Percentiles rank a stretch among this genome's conserved stretches.
Evolutionary conservation across 2,888 invertebrate genomes (phyloP).

Genomic region (Noctuana brunneofusca): DNA sequence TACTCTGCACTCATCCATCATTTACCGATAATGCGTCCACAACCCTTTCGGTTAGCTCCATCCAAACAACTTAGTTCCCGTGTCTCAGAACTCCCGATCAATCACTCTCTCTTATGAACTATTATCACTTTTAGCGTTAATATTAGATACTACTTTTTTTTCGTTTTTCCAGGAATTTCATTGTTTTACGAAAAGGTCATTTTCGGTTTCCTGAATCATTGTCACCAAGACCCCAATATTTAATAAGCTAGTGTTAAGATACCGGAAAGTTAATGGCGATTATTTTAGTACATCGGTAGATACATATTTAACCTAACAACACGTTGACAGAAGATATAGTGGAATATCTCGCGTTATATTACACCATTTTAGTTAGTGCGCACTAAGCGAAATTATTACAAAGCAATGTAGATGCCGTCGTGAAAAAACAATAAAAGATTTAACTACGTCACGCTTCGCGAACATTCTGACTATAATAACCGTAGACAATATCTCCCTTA

Average conservation of each 20-base stretch:
- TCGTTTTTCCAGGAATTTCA: too few relatives aligned
- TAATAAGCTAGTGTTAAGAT: too few relatives aligned
- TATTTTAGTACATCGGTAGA: neutral
- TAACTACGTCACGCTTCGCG: conserved; percentile 70
- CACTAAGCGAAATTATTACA: conserved; percentile 59
- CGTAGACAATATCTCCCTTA: conserved; percentile 66
- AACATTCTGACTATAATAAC: conserved; percentile 63
- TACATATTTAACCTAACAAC: neutral
- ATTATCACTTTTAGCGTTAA: conserved; percentile 25
- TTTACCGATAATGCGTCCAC: conserved; percentile 65
- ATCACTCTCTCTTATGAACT: conserved; percentile 32
- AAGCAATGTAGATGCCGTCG: conserved; percentile 63
- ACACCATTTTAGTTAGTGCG: conserved; percentile 33
- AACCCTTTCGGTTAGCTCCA: conserved; percentile 60
- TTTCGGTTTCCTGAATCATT: too few relatives aligned
- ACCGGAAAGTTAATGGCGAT: neutral
- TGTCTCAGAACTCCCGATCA: conserved; percentile 18
- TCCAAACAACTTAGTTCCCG: conserved; percentile 32
- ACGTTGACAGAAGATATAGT: neutral
- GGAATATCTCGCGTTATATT: conserved; percentile 6
- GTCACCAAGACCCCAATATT: too few relatives aligned
- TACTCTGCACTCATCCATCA: conserved; percentile 64
- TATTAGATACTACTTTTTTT: conserved; percentile 15
- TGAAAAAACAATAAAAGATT: conserved; percentile 75
- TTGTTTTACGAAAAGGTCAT: too few relatives aligned